Evolutionary conservation across 2,888 invertebrate genomes (phyloP).

Genomic region (Zygogramma bicolorata): DNA sequence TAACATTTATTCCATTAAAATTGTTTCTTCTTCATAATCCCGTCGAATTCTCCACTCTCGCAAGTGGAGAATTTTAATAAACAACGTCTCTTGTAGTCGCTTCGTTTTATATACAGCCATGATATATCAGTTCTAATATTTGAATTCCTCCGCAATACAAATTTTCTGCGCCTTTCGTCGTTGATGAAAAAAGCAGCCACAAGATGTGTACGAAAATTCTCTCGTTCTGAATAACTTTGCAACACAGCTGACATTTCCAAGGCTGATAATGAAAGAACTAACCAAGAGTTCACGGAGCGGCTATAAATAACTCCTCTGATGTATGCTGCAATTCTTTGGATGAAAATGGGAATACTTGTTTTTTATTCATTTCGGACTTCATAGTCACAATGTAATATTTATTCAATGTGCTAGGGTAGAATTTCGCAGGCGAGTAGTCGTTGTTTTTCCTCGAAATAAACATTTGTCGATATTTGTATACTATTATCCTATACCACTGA

Average conservation of each 20-base stretch:
- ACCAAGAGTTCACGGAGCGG: conserved; percentile 1
- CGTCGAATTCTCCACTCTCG: not conserved
- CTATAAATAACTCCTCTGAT: not conserved
- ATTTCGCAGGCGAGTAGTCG: too few relatives aligned
- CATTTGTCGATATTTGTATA: too few relatives aligned
- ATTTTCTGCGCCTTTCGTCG: not conserved
- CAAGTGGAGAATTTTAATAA: not conserved
- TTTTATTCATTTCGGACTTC: not conserved
- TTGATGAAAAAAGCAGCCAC: not conserved
- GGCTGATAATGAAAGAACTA: not conserved
- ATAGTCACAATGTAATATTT: too few relatives aligned
- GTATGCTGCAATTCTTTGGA: not conserved
- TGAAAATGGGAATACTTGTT: not conserved
- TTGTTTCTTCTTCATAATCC: not conserved
- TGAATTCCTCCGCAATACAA: not conserved
- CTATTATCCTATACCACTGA: too few relatives aligned
- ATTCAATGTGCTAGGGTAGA: too few relatives aligned
- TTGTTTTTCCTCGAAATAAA: too few relatives aligned
- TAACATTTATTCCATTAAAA: not conserved
- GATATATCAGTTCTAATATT: not conserved
- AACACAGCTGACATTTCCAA: not conserved
- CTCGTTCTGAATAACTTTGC: not conserved
- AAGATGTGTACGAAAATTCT: not conserved
- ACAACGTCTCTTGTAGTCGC: not conserved
- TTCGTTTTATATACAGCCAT: not conserved